These are phyloP conservation scores for Rutpela maculata DNA, from an alignment of 2,888 invertebrate species.

Conservation along the genomic window DNA sequence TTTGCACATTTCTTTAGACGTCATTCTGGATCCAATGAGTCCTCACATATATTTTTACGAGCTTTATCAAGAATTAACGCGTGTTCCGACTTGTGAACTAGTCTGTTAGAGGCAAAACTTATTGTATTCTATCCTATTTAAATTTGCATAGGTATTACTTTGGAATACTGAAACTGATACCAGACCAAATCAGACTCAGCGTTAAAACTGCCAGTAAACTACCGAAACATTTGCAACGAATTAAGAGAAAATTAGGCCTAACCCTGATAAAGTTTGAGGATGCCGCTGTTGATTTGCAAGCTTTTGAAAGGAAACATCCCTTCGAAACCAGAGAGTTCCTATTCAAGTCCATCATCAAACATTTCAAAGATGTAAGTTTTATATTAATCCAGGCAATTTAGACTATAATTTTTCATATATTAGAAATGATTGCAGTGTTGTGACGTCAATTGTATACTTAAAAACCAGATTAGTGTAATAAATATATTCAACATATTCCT, in stretches of 20 bases:
- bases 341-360: constrained; percentile 86
- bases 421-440: no score
- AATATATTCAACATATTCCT: no score
- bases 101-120: no score
- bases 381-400: not conserved
- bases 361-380: constrained; percentile 84
- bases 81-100: no score
- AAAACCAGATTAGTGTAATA: no score
- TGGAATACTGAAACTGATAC: constrained; percentile 71
- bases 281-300: constrained; percentile 93
- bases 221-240: constrained; percentile 82
- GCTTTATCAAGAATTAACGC: no score
- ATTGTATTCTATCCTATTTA: no score
- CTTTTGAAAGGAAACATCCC: constrained; percentile 90
- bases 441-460: no score
- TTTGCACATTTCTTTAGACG: no score
- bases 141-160: constrained; percentile 66
- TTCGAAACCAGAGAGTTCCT: constrained; percentile 94
- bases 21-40: no score
- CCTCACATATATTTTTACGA: no score
- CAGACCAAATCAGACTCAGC: constrained; percentile 86
- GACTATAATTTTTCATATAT: no score
- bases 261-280: constrained; percentile 97
- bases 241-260: constrained; percentile 91
- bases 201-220: constrained; percentile 93